Percentiles rank a stretch among this genome's conserved stretches.
Evolutionary conservation across 2,113 vertebrate genomes (phyloP).

Genomic region (Phrynosoma blainvillii): DNA sequence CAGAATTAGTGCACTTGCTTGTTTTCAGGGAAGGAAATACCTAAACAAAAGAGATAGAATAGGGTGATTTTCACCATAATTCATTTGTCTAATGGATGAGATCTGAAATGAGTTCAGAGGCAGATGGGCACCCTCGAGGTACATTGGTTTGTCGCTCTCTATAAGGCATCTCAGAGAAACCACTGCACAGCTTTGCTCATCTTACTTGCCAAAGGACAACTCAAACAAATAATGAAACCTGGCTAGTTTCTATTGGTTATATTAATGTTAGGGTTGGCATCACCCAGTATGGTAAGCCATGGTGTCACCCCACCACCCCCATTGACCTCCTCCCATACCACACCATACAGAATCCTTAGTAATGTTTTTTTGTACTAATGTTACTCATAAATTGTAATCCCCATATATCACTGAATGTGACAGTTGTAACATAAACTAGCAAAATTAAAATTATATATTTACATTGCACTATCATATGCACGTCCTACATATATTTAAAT

Average conservation of each 20-base stretch:
- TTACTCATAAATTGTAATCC: no score
- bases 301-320: no score
- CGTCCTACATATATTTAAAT: no score
- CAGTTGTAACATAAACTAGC: no score
- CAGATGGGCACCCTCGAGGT: slow-evolving; percentile 69
- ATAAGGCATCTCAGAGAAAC: slow-evolving; percentile 30
- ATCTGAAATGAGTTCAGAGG: slow-evolving; percentile 49
- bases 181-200: fast-evolving
- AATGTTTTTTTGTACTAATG: no score
- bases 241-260: not conserved
- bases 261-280: not conserved
- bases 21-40: not conserved
- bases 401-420: no score
- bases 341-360: no score
- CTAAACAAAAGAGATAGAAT: not conserved
- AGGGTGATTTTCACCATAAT: slow-evolving; percentile 41
- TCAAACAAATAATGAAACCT: not conserved
- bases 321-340: no score
- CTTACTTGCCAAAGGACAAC: not conserved
- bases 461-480: no score
- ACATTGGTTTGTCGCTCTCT: slow-evolving; percentile 56
- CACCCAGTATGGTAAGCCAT: no score
- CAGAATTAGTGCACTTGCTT: fast-evolving
- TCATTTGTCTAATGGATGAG: not conserved
- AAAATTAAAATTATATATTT: no score